A percentile compares a stretch with the other conserved stretches of the same genome.
Evolutionary conservation across 2,888 invertebrate genomes (phyloP).

Genomic region (Amaurobius ferox): DNA sequence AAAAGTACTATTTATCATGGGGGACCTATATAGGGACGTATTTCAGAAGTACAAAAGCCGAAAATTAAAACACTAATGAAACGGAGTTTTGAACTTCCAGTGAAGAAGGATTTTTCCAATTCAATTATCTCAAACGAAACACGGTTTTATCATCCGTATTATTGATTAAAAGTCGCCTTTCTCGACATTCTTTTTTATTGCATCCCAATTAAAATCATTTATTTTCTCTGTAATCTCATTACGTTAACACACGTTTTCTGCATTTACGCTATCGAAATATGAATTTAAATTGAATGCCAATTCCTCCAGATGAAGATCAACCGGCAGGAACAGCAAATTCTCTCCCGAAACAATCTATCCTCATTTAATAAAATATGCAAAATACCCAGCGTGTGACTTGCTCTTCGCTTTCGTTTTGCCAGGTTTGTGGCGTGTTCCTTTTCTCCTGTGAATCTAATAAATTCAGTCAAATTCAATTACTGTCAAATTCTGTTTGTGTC

Average conservation of each 20-base stretch:
- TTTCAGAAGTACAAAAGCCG: too few relatives aligned
- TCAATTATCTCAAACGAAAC: too few relatives aligned
- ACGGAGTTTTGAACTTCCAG: too few relatives aligned
- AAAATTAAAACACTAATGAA: too few relatives aligned
- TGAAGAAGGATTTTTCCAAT: too few relatives aligned
- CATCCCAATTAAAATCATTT: too few relatives aligned
- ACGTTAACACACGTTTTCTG: not conserved
- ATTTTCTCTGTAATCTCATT: not conserved
- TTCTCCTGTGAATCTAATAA: conserved; percentile 50
- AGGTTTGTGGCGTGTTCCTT: conserved; percentile 17
- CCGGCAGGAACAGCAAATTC: not conserved
- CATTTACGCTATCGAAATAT: not conserved
- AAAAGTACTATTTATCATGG: too few relatives aligned
- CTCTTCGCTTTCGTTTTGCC: not conserved
- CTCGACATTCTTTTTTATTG: too few relatives aligned
- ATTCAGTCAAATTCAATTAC: conserved; percentile 69
- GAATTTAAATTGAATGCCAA: conserved; percentile 6
- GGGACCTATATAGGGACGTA: too few relatives aligned
- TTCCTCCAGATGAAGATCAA: not conserved
- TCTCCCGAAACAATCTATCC: not conserved
- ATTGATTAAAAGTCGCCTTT: too few relatives aligned
- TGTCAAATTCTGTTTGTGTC: conserved; percentile 69
- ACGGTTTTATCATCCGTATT: too few relatives aligned
- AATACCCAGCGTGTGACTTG: not conserved
- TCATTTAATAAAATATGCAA: conserved; percentile 24